These are phyloP conservation scores for Poliocrania exsul DNA, from an alignment of 2,797 vertebrate genomes.

Conservation along the genomic window DNA sequence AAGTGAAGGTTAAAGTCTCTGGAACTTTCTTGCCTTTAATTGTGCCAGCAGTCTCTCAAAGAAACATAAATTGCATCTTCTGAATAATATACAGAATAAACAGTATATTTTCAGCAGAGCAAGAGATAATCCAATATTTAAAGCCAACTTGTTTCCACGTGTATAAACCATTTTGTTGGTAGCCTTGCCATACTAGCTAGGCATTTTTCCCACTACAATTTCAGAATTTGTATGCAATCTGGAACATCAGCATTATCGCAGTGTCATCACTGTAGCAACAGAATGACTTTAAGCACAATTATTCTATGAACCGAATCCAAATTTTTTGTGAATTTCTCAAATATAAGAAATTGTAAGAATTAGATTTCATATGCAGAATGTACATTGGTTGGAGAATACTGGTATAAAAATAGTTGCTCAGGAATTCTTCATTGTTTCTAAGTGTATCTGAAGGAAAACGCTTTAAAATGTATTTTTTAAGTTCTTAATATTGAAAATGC, in stretches of 20 bases:
- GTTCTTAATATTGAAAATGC: constrained; percentile 36
- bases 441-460: constrained; percentile 43
- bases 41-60: not conserved
- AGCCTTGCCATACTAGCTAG: not conserved
- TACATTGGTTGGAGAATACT: constrained; percentile 21
- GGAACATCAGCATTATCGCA: not conserved
- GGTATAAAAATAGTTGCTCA: constrained; percentile 56
- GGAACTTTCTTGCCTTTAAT: constrained; percentile 3
- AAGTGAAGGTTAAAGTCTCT: not conserved
- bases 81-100: not conserved
- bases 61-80: not conserved
- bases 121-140: not conserved
- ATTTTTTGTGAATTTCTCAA: constrained; percentile 38
- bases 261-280: constrained; percentile 19
- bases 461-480: constrained; percentile 52
- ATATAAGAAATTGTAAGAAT: not conserved
- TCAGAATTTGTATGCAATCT: constrained; percentile 7
- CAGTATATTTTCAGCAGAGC: not conserved
- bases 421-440: constrained; percentile 65
- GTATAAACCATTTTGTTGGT: not conserved
- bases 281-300: constrained; percentile 55
- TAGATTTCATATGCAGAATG: not conserved
- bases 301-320: constrained; percentile 16
- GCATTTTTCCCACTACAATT: not conserved
- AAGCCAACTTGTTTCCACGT: not conserved